Base-by-base conservation (phyloP, 2,888 invertebrate species). In the Napeogenes sylphis region DNA sequence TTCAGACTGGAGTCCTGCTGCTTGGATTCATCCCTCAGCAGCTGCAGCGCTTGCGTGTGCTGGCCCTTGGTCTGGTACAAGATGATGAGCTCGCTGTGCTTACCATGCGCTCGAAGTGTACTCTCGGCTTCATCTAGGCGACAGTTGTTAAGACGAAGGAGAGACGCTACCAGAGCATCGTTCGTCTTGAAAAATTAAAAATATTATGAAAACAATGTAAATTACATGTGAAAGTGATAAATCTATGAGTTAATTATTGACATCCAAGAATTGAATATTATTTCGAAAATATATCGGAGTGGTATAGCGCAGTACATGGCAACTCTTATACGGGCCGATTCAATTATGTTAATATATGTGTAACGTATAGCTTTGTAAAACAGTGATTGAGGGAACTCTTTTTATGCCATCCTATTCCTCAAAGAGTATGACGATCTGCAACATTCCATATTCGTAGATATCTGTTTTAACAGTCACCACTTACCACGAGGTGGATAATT, bases 61-160 rank as follows among this genome's bases (percentile, higher is more conserved):
- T 97, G 95, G 0, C 96, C 97, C 84, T 98, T 98, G 0, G 96
- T 96, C 84, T 98, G 96, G 83, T 99, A 99, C 45, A 99, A 91
- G 75, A 99, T 98, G 70, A 99, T 97, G 0, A 99, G 91, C 81
- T 99, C 99, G 68, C 95, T 95, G 78, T 95, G 95, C 82, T 98
- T 99, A 60, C 96, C 94, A 81, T 96, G 94, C 76, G 95, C 95
- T 69, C 95, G 93, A 45, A 99, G 88, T 1, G 96, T 96, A 75
- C 94, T 94, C 79, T 99, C 99, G 0, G 98, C 96, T 87, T 99
- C 99, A 61, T 96, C 97, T 30, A 99, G 86, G 71, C 98, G 97
- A 77, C 99, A 99, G 79, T 97, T 95, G 84, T 99, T 97, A 21
- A 97, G 89, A 2, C 99, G 93, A 35, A 99, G 89, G 13, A 99